These are phyloP conservation scores for Barypeithes pellucidus DNA, from an alignment of 2,888 invertebrate genomes.

Conservation along the genomic window DNA sequence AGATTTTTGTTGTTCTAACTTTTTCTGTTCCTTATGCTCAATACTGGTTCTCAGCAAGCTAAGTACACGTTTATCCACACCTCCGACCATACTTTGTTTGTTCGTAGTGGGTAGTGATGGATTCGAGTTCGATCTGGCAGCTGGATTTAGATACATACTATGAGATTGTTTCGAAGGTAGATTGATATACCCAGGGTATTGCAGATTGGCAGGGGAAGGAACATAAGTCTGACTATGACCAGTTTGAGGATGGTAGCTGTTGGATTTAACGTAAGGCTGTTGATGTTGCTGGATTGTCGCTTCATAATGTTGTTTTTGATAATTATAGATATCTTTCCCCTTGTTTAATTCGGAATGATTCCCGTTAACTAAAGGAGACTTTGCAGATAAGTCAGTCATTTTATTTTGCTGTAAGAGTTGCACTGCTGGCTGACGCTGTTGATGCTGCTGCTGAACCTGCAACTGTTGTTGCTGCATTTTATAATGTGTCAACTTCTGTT, in stretches of 20 bases:
- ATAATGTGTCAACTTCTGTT: slow-evolving; percentile 72
- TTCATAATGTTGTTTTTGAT: slow-evolving; percentile 60
- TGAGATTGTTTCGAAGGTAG: slow-evolving; percentile 57
- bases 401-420: slow-evolving; percentile 57
- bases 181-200: slow-evolving; percentile 62
- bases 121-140: slow-evolving; percentile 62
- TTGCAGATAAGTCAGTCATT: slow-evolving; percentile 58
- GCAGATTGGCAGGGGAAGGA: slow-evolving; percentile 64
- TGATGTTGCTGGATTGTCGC: slow-evolving; percentile 50
- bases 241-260: slow-evolving; percentile 60
- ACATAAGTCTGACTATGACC: slow-evolving; percentile 66
- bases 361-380: slow-evolving; percentile 50
- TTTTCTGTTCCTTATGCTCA: slow-evolving; percentile 77
- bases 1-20: slow-evolving; percentile 67
- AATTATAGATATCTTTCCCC: slow-evolving; percentile 45
- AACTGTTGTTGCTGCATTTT: slow-evolving; percentile 62
- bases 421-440: slow-evolving; percentile 40
- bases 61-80: slow-evolving; percentile 80
- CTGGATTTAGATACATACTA: slow-evolving; percentile 58
- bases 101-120: slow-evolving; percentile 58
- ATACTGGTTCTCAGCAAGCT: slow-evolving; percentile 81
- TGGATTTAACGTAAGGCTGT: slow-evolving; percentile 53
- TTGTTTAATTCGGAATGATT: slow-evolving; percentile 27
- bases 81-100: slow-evolving; percentile 64
- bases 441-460: slow-evolving; percentile 50